Conservation (phyloP, 53 echinoderm and acorn worm species). For the Hippasteria phrygiana region DNA sequence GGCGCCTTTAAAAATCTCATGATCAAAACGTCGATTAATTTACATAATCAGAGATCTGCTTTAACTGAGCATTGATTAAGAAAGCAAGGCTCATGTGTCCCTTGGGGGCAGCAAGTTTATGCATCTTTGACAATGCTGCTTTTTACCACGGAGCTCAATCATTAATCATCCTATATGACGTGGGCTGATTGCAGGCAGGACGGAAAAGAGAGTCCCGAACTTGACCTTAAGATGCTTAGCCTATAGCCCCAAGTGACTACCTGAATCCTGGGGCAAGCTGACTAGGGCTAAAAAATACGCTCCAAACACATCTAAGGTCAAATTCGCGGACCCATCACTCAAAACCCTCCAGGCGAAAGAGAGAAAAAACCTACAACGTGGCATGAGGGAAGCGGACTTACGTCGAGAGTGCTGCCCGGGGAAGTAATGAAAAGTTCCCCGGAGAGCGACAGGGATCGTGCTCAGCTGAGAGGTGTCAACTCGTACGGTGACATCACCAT, state of each 20-base stretch:
- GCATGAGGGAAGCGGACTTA: not conserved
- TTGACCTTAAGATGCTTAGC: slow-evolving; percentile 20
- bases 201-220: not conserved
- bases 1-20: no score
- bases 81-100: not conserved
- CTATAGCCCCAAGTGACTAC: not conserved
- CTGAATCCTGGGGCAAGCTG: not conserved
- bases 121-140: not conserved
- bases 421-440: not conserved
- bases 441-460: slow-evolving; percentile 25
- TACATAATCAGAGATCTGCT: not conserved
- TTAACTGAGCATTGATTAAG: not conserved
- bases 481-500: slow-evolving; percentile 53
- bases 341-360: not conserved
- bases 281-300: no score
- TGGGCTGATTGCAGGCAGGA: not conserved
- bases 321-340: no score
- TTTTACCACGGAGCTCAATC: not conserved
- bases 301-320: no score
- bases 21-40: no score
- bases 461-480: slow-evolving; percentile 40
- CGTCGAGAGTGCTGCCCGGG: not conserved
- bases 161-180: slow-evolving; percentile 8
- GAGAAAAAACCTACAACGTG: not conserved
- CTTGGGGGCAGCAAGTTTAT: not conserved